Evolutionary conservation across 2,113 vertebrate species (phyloP), one percentile per base, ranked within the genome.

Genomic region (Peromyscus polionotus): DNA sequence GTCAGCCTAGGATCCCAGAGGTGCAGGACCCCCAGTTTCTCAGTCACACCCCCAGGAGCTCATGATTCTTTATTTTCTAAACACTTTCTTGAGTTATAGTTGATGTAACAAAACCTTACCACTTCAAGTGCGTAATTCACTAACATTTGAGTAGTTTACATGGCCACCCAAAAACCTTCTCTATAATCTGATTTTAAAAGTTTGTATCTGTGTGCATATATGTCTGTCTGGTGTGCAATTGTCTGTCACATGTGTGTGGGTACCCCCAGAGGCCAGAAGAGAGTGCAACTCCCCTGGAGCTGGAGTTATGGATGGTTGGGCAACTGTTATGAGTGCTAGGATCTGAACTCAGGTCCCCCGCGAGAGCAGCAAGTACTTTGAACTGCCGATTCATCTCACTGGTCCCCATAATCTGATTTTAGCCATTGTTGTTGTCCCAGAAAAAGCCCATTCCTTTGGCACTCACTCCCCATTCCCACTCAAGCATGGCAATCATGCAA

Each of bases 401-500:
- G 59, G n/a, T 61, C 45, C 14, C 14, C 28, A 33, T 1, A 11
- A 1, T 14, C 11, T 48, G 24, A 4, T 5, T 48, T 65, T 48
- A 11, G 54, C 13, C 3, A 2, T 33, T 68, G 11, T 1, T 4
- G 1, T 45, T 16, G 7, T 4, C 42, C 45, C n/a, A 67, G 36
- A 48, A 39, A 36, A 31, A 48, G 0, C 19, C 24, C 4, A 0
- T 45, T 20, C 48, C 17, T 0, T 13, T 5, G 26, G 16, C 1
- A 19, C 7, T 20, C 39, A 31, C 19, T 2, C 31, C 17, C 45
- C 20, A 9, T n/a, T n/a, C 70, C 17, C 17, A 63, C 26, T 14
- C 20, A 67, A 81, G 16, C 67, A 0, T 3, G 0, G 5, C 24
- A 14, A 0, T 28, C 54, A 4, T 10, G 0, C 4, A 2, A 6